phyloP scores from a whole-genome alignment of 2,888 invertebrate species.

The Blomia tropicalis region DNA sequence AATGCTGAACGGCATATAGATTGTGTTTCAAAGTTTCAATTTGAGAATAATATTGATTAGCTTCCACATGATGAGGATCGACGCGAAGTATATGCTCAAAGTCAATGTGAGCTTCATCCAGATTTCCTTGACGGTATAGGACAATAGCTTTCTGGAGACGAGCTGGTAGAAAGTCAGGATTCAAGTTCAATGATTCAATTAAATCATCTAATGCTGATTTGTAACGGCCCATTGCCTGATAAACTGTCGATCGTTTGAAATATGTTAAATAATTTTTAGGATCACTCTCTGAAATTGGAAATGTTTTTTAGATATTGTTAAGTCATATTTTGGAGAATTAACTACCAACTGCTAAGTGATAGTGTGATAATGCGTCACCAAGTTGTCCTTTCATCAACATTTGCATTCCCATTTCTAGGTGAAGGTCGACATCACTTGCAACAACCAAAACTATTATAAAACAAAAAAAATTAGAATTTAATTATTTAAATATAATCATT shows the following conservation, averaged over 20 bases:
- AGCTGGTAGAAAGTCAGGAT: slow-evolving; percentile 76
- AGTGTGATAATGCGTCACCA: slow-evolving; percentile 87
- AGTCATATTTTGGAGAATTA: not conserved
- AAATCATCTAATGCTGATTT: slow-evolving; percentile 87
- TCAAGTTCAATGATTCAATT: slow-evolving; percentile 73
- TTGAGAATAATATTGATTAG: slow-evolving; percentile 49
- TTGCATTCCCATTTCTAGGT: slow-evolving; percentile 81
- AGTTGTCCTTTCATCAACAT: slow-evolving; percentile 81
- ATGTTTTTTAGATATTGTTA: not conserved
- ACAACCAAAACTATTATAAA: not conserved
- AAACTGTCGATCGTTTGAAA: slow-evolving; percentile 87
- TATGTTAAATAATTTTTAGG: slow-evolving; percentile 86
- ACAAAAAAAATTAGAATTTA: not conserved
- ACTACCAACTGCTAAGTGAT: slow-evolving; percentile 76
- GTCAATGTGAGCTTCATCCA: slow-evolving; percentile 63
- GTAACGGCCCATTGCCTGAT: slow-evolving; percentile 84
- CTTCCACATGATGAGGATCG: slow-evolving; percentile 63
- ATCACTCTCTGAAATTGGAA: slow-evolving; percentile 61
- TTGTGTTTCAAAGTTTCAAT: slow-evolving; percentile 49
- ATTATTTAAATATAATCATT: not conserved
- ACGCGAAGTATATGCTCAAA: slow-evolving; percentile 54
- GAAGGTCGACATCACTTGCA: slow-evolving; percentile 59
- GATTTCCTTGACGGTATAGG: slow-evolving; percentile 65
- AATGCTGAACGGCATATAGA: slow-evolving; percentile 48
- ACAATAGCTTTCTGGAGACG: slow-evolving; percentile 66